Evolutionary conservation across 2,113 vertebrate species (phyloP).

Genomic region (Balaenoptera acutorostrata): DNA sequence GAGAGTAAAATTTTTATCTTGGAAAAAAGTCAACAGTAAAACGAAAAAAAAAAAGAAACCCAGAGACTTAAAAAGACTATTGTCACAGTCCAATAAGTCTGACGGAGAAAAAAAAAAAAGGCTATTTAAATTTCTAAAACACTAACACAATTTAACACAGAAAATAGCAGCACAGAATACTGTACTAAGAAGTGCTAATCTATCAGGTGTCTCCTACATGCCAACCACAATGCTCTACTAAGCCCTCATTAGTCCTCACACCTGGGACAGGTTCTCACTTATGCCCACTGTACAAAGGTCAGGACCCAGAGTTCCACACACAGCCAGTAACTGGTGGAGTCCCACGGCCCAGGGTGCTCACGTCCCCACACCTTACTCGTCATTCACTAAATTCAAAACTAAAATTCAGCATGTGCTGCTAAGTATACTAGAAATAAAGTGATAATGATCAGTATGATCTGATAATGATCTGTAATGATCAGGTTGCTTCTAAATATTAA

Average conservation of each 20-base stretch:
- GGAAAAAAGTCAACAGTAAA: background rate
- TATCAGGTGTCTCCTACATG: background rate
- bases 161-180: background rate
- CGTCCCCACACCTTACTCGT: background rate
- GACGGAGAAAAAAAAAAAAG: background rate
- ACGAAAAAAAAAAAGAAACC: background rate
- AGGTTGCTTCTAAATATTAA: background rate
- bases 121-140: background rate
- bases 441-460: no score
- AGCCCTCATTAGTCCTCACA: background rate
- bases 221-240: background rate
- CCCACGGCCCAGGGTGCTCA: background rate
- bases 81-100: background rate
- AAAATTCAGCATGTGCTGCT: background rate
- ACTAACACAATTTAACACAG: background rate
- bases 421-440: background rate
- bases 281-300: rapidly evolving
- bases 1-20: background rate
- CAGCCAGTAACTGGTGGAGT: rapidly evolving
- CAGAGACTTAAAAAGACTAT: background rate
- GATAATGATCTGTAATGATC: background rate
- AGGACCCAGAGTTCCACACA: no score
- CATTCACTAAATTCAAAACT: background rate
- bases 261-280: background rate
- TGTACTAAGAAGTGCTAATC: background rate